These are phyloP conservation scores for Tapera naevia DNA, from an alignment of 2,797 vertebrate species.

Conservation along the genomic window DNA sequence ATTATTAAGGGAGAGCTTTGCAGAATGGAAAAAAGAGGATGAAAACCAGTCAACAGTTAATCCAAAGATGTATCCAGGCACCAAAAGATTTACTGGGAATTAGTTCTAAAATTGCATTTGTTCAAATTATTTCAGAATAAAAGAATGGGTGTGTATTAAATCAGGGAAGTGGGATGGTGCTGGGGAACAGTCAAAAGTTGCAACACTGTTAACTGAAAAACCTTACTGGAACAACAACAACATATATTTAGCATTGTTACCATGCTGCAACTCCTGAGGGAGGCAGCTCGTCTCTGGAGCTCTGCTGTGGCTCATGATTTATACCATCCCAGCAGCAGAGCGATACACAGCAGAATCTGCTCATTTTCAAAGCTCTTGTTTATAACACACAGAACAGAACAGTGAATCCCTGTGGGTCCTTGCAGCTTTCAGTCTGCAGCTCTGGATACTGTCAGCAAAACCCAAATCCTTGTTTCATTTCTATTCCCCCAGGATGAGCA, in stretches of 20 bases:
- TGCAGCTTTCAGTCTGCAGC: slow-evolving; percentile 25
- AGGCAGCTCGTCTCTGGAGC: neutral
- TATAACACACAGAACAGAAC: neutral
- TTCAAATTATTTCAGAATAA: neutral
- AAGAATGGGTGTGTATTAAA: slow-evolving; percentile 13
- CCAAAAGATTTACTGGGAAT: slow-evolving; percentile 37
- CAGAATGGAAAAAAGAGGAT: neutral
- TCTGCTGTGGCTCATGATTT: slow-evolving; percentile 17
- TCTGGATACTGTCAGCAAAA: slow-evolving; percentile 54
- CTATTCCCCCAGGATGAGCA: neutral
- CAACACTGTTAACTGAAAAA: slow-evolving; percentile 41
- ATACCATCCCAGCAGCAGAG: neutral
- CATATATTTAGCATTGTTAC: slow-evolving; percentile 57
- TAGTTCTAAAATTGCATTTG: slow-evolving; percentile 35
- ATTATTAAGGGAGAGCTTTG: slow-evolving; percentile 12
- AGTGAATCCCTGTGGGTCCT: slow-evolving; percentile 14
- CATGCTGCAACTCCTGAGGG: slow-evolving; percentile 32
- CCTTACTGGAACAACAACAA: slow-evolving; percentile 4
- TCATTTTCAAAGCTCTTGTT: slow-evolving; percentile 55
- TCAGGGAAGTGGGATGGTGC: slow-evolving; percentile 10
- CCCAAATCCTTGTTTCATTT: neutral
- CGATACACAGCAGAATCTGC: slow-evolving; percentile 1
- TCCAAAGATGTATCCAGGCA: slow-evolving; percentile 36
- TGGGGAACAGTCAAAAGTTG: slow-evolving; percentile 31
- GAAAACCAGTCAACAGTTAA: slow-evolving; percentile 44